These are phyloP conservation scores for Cololabis saira DNA, from an alignment of 2,113 vertebrate species.

Conservation along the genomic window DNA sequence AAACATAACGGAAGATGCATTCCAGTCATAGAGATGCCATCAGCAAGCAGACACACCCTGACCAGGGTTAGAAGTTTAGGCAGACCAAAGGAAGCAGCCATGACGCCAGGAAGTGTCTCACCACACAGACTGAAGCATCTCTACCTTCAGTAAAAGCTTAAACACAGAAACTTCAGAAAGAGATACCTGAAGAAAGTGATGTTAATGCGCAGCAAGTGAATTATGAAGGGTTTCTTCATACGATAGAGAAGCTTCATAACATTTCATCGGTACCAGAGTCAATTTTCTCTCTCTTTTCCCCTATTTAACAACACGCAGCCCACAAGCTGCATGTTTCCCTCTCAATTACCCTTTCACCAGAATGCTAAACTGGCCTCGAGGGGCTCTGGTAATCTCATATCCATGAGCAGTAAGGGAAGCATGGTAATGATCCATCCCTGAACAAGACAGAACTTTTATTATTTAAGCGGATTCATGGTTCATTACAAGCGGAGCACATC, in stretches of 20 bases:
- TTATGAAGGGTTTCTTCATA: no score
- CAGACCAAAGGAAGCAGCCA: no score
- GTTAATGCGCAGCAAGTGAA: not conserved
- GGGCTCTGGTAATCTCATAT: constrained; percentile 37
- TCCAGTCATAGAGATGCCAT: constrained; percentile 19
- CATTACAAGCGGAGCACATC: no score
- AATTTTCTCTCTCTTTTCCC: no score
- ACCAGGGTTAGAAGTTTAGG: constrained; percentile 28
- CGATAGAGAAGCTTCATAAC: no score
- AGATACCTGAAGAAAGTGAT: not conserved
- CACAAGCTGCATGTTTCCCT: not conserved
- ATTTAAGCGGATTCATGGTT: no score
- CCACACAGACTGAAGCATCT: constrained; percentile 27
- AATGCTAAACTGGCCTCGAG: constrained; percentile 15
- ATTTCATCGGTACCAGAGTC: no score
- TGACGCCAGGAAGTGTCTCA: constrained; percentile 2
- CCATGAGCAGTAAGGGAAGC: constrained; percentile 33
- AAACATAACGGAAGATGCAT: constrained; percentile 3
- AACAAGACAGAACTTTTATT: constrained; percentile 16
- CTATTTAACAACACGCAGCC: no score
- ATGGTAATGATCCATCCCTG: constrained; percentile 47
- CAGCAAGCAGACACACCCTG: constrained; percentile 55
- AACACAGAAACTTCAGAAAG: not conserved
- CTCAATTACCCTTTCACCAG: constrained; percentile 6
- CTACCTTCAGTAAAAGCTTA: not conserved